Evolutionary conservation across 2,113 vertebrate species (phyloP).

Genomic region (Cochlearius cochlearius): DNA sequence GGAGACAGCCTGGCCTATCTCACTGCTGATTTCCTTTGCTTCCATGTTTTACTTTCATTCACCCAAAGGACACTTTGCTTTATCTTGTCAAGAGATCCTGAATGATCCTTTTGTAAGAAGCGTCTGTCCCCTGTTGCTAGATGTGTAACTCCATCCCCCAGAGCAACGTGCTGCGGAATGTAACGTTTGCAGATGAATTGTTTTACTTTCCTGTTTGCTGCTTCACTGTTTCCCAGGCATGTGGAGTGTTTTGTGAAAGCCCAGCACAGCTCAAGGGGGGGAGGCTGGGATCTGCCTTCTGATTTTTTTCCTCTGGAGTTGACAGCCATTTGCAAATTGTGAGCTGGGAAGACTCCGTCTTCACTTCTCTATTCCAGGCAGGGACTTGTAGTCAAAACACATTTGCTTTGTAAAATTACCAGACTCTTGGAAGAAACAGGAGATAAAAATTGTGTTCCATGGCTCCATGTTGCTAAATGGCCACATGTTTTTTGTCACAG

Average conservation of each 20-base stretch:
- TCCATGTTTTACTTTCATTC: not conserved
- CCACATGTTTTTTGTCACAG: not conserved
- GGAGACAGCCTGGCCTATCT: not conserved
- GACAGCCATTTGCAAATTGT: not conserved
- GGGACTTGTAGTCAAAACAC: not conserved
- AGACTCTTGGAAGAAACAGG: not conserved
- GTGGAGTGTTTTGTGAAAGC: not conserved
- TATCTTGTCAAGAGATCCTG: not conserved
- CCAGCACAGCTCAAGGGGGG: not conserved
- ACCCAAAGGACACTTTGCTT: not conserved
- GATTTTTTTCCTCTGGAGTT: not conserved
- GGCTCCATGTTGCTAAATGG: accelerated
- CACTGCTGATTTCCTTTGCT: not conserved
- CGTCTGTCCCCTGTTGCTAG: not conserved
- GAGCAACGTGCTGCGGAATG: not conserved
- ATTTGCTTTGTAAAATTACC: not conserved
- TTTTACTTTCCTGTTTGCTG: not conserved
- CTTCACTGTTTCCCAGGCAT: not conserved
- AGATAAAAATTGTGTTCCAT: not conserved
- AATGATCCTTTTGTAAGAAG: not conserved
- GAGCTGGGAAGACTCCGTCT: not conserved
- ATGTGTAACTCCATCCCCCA: not conserved
- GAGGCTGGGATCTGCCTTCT: not conserved
- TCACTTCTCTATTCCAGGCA: not conserved
- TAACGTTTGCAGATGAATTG: not conserved